These are phyloP conservation scores for Periphyllus acericola DNA, from an alignment of 2,888 invertebrate genomes.

Conservation along the genomic window DNA sequence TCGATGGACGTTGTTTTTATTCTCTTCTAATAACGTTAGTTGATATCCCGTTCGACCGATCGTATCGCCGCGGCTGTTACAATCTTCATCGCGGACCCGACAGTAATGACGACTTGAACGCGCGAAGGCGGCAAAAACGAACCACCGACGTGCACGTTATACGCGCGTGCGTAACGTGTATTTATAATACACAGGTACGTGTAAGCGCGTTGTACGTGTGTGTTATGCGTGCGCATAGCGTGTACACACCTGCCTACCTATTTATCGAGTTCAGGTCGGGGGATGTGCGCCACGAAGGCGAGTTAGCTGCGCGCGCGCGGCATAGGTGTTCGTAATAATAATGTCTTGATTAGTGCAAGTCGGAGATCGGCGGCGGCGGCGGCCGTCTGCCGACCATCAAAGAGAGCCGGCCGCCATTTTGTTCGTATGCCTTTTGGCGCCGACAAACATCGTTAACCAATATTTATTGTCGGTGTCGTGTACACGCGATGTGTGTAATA, in stretches of 20 bases:
- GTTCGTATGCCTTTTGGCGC: constrained; percentile 58
- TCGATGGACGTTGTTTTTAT: too few species aligned
- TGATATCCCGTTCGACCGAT: too few species aligned
- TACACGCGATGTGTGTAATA: too few species aligned
- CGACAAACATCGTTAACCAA: constrained; percentile 62
- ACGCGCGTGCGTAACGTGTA: background rate
- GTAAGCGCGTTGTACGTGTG: too few species aligned
- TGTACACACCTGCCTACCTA: background rate
- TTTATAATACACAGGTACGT: background rate
- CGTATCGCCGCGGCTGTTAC: too few species aligned
- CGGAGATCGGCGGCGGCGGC: constrained; percentile 34
- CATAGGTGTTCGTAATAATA: constrained; percentile 50
- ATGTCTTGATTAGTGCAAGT: constrained; percentile 53
- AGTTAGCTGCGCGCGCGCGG: background rate
- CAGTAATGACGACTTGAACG: constrained; percentile 28
- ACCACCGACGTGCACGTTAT: too few species aligned
- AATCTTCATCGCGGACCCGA: too few species aligned
- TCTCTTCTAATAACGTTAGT: too few species aligned
- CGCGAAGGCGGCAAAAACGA: constrained; percentile 10
- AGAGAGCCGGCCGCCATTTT: constrained; percentile 46
- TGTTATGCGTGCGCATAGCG: background rate
- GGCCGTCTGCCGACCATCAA: constrained; percentile 32
- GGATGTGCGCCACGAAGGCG: background rate
- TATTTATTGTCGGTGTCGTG: constrained; percentile 47
- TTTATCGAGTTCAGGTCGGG: background rate